Percentiles rank a stretch among this genome's conserved stretches.
Conservation (phyloP, 1,140 invertebrate genomes). For the Proales similis region DNA sequence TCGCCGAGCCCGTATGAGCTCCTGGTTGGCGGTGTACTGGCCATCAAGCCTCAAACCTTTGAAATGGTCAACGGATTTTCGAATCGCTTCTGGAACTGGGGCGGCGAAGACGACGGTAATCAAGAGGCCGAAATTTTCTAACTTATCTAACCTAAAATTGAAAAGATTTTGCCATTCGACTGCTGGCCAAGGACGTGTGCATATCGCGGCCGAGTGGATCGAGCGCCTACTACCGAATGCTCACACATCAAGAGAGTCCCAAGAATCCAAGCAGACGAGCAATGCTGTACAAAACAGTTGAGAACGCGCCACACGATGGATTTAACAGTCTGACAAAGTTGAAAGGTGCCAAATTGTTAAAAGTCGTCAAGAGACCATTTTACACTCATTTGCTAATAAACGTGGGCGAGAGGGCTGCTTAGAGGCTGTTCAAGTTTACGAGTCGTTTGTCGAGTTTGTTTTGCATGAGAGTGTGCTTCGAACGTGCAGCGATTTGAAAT, state of each 20-base stretch:
- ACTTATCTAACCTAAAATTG: too few species aligned
- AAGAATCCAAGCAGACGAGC: not conserved
- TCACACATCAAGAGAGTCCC: not conserved
- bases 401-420: too few species aligned
- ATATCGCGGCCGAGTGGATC: not conserved
- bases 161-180: slow-evolving; percentile 21
- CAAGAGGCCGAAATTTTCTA: too few species aligned
- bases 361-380: too few species aligned
- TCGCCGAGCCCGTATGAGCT: slow-evolving; percentile 74
- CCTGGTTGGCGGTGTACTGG: slow-evolving; percentile 67
- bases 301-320: not conserved
- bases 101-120: slow-evolving; percentile 47
- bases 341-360: too few species aligned
- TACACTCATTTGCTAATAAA: too few species aligned
- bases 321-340: slow-evolving; percentile 5
- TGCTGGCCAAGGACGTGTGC: not conserved
- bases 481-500: too few species aligned
- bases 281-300: not conserved
- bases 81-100: slow-evolving; percentile 76
- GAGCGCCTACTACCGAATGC: slow-evolving; percentile 16
- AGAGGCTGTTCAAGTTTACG: too few species aligned
- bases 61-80: slow-evolving; percentile 79
- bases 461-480: too few species aligned
- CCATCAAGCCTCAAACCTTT: slow-evolving; percentile 60
- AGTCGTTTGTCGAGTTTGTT: too few species aligned